A percentile compares a stretch with the other conserved stretches of the same genome.
Conservation (phyloP, 2,113 vertebrate genomes). For the human (Homo sapiens) region GRCh38 chr14:96715001-96715500, state of each 20-base stretch:
- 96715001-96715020: neutral
- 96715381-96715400: accelerated
- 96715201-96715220: neutral
- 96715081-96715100: neutral
- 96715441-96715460: neutral
- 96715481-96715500: neutral
- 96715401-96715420: neutral
- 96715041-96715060: neutral
- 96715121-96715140: neutral
- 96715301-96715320: neutral
- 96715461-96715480: neutral
- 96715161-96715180: neutral
- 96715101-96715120: neutral
- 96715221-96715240: neutral
- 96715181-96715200: neutral
- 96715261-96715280: neutral
- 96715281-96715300: neutral
- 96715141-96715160: neutral
- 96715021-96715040: neutral
- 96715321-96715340: neutral
- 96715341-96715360: neutral
- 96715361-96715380: neutral
- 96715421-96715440: neutral
- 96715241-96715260: neutral
- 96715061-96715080: neutral